phyloP scores from a whole-genome alignment of 2,113 vertebrate species.

The Mellivora capensis region DNA sequence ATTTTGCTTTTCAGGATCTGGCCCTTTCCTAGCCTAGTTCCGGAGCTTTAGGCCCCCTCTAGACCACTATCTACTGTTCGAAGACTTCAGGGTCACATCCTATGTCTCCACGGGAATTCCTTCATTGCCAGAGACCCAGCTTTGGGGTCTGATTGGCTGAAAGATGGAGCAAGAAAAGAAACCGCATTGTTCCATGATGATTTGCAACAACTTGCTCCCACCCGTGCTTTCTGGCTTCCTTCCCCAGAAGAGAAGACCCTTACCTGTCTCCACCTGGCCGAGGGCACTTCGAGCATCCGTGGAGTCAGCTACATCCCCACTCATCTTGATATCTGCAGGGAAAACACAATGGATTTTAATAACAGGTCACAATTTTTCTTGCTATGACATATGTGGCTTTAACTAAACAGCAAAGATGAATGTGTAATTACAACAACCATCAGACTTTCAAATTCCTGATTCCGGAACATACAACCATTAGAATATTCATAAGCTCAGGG shows the following conservation, averaged over 20 bases:
- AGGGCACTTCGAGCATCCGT: slow-evolving; percentile 82
- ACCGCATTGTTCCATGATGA: not conserved
- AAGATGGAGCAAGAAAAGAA: not conserved
- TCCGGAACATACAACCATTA: slow-evolving; percentile 83
- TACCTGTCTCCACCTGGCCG: slow-evolving; percentile 88
- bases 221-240: fast-evolving
- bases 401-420: slow-evolving; percentile 89
- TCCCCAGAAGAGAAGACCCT: slow-evolving; percentile 69
- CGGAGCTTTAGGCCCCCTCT: not conserved
- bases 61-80: not conserved
- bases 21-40: not conserved
- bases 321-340: slow-evolving; percentile 96
- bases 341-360: slow-evolving; percentile 93
- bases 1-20: not conserved
- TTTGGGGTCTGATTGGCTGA: not conserved
- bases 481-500: slow-evolving; percentile 90
- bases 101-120: not conserved
- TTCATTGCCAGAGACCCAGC: not conserved
- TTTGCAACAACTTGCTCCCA: not conserved
- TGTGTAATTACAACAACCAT: slow-evolving; percentile 91
- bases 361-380: slow-evolving; percentile 86
- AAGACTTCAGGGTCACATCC: not conserved
- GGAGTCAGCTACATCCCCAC: slow-evolving; percentile 89
- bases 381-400: slow-evolving; percentile 83
- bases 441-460: slow-evolving; percentile 89